These are phyloP conservation scores for Andrena minutula DNA, from an alignment of 2,888 invertebrate species.

Conservation along the genomic window DNA sequence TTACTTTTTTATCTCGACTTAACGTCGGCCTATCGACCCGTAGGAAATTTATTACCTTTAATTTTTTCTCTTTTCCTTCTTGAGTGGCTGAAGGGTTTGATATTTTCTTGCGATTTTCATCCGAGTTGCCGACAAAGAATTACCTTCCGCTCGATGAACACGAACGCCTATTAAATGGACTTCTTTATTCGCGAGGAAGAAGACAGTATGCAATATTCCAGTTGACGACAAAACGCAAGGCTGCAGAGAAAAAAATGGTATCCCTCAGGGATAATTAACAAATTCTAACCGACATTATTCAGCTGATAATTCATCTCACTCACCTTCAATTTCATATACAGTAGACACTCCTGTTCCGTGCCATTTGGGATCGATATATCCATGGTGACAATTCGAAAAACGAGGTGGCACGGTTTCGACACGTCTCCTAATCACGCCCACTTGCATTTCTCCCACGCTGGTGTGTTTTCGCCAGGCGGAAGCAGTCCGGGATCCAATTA, in stretches of 20 bases:
- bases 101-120: constrained; percentile 36
- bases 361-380: background rate
- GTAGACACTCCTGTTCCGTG: background rate
- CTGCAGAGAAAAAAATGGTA: too few relatives aligned
- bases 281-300: background rate
- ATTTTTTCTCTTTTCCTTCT: constrained; percentile 19
- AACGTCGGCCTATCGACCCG: constrained; percentile 46
- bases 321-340: too few relatives aligned
- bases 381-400: background rate
- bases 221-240: background rate
- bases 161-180: constrained; percentile 5
- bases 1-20: constrained; percentile 54
- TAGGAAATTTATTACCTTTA: constrained; percentile 49
- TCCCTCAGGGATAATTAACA: background rate
- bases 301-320: background rate
- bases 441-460: constrained; percentile 1
- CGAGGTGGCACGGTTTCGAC: constrained; percentile 2
- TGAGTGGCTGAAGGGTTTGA: constrained; percentile 23
- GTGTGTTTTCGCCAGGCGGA: constrained; percentile 27
- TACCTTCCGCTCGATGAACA: constrained; percentile 37
- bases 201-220: background rate
- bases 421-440: constrained; percentile 11
- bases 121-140: constrained; percentile 30
- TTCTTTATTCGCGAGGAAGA: background rate
- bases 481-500: constrained; percentile 60